Percentiles rank a stretch among this genome's conserved stretches.
Evolutionary conservation across 1,140 invertebrate genomes (phyloP).

Genomic region (Bombus affinis): DNA sequence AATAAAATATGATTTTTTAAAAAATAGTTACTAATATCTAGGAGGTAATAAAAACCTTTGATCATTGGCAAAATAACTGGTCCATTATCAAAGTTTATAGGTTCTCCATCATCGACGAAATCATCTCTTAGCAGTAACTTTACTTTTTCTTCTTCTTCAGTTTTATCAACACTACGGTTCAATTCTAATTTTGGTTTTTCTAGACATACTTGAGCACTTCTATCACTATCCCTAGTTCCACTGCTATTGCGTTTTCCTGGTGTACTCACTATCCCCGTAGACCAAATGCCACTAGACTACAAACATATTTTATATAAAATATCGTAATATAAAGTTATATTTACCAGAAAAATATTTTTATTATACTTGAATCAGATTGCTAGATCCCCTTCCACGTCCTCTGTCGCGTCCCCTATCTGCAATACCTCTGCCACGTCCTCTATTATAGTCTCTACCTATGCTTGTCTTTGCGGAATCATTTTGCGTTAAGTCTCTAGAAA

Average conservation of each 20-base stretch:
- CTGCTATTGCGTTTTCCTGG: slow-evolving; percentile 39
- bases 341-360: background rate
- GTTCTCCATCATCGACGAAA: slow-evolving; percentile 71
- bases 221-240: slow-evolving; percentile 55
- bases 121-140: slow-evolving; percentile 75
- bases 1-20: background rate
- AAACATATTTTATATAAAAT: slow-evolving; percentile 37
- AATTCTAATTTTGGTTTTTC: slow-evolving; percentile 76
- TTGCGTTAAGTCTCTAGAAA: slow-evolving; percentile 68
- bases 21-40: too few species aligned
- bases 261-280: slow-evolving; percentile 71
- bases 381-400: slow-evolving; percentile 54
- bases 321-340: background rate
- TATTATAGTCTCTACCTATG: slow-evolving; percentile 1
- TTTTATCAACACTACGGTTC: slow-evolving; percentile 72
- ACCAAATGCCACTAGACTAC: slow-evolving; percentile 78
- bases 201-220: slow-evolving; percentile 43
- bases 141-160: slow-evolving; percentile 75
- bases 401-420: slow-evolving; percentile 4
- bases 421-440: slow-evolving; percentile 28
- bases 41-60: slow-evolving; percentile 55
- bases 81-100: slow-evolving; percentile 65
- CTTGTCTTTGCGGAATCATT: slow-evolving; percentile 46
- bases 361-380: slow-evolving; percentile 75
- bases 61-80: slow-evolving; percentile 73